Evolutionary conservation across 2,888 invertebrate genomes (phyloP).

Genomic region (Nasonovia ribisnigri): DNA sequence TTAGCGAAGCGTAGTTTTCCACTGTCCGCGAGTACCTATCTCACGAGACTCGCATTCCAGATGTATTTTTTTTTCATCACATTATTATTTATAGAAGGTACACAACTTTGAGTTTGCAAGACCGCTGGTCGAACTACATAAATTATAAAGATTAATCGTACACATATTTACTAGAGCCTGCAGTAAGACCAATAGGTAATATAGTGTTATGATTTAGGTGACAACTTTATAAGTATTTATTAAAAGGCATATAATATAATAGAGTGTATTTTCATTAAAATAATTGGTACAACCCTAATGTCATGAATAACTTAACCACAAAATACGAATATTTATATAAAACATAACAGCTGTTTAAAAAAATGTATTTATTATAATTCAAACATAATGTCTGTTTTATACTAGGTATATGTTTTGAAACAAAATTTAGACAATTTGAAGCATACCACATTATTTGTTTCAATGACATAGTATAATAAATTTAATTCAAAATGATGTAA

Average conservation of each 20-base stretch:
- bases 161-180: not conserved
- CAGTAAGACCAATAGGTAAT: not conserved
- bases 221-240: not conserved
- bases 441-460: not conserved
- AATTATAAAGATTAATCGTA: not conserved
- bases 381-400: not conserved
- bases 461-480: not conserved
- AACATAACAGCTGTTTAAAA: not conserved
- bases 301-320: not conserved
- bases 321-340: not conserved
- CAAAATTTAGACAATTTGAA: not conserved
- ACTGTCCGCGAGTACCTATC: not conserved
- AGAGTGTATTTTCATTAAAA: not conserved
- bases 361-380: not conserved
- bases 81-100: not conserved
- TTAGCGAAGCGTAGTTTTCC: conserved; percentile 19
- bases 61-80: no score
- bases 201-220: not conserved
- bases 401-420: not conserved
- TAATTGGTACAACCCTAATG: not conserved
- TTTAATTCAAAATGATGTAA: not conserved
- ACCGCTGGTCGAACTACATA: not conserved
- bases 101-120: not conserved
- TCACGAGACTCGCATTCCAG: not conserved
- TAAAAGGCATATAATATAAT: not conserved